Percentiles rank a stretch among this genome's conserved stretches.
phyloP scores from a whole-genome alignment of 2,113 vertebrate genomes.

The Chunga burmeisteri region DNA sequence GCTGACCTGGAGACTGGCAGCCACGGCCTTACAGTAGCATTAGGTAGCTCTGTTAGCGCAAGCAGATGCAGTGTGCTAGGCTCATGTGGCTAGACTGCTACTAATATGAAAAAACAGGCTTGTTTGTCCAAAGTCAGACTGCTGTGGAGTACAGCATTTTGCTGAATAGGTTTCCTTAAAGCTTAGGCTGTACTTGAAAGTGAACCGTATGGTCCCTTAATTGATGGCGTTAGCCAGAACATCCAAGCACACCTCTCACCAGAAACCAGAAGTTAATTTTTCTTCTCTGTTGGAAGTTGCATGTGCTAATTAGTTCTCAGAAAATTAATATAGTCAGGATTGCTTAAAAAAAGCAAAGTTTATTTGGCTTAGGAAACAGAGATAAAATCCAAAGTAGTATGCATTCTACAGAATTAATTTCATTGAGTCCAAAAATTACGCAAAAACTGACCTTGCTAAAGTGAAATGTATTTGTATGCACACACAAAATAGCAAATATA shows the following conservation, averaged over 20 bases:
- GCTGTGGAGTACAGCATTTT: background rate
- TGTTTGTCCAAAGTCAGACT: background rate
- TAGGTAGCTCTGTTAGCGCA: background rate
- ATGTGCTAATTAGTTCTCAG: background rate
- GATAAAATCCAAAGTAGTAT: background rate
- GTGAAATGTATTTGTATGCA: background rate
- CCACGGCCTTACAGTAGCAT: fast-evolving
- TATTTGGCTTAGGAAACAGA: background rate
- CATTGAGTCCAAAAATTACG: background rate
- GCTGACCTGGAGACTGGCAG: background rate
- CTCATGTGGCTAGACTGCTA: background rate
- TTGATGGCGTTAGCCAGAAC: background rate
- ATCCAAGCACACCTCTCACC: background rate
- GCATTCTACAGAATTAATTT: background rate
- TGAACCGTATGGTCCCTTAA: background rate
- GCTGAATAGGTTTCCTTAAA: background rate
- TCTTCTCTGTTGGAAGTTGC: conserved; percentile 39
- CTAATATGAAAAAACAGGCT: background rate
- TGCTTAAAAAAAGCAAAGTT: background rate
- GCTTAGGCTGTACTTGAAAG: background rate
- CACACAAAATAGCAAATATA: background rate
- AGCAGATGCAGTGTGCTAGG: background rate
- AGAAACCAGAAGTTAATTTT: conserved; percentile 41
- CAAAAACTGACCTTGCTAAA: background rate
- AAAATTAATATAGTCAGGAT: conserved; percentile 1